Evolutionary conservation across 2,797 vertebrate species (phyloP).

Genomic region (Notamacropus eugenii): DNA sequence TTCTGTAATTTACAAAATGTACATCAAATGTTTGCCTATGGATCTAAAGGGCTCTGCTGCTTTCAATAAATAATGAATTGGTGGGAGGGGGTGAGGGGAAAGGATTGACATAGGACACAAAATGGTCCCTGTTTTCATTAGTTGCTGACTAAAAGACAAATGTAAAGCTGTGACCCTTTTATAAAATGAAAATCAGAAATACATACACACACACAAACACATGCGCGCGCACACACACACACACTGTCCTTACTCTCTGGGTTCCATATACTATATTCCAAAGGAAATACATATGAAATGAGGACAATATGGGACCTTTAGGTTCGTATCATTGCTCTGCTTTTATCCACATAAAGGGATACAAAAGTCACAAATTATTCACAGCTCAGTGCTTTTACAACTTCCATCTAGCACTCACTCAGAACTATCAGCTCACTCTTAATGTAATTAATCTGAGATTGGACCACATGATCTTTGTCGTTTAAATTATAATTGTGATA

Average conservation of each 20-base stretch:
- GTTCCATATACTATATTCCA: conserved; percentile 52
- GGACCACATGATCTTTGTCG: conserved; percentile 73
- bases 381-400: conserved; percentile 76
- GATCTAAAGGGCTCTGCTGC: conserved; percentile 30
- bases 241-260: neutral
- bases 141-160: conserved; percentile 34
- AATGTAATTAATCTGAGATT: conserved; percentile 76
- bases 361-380: conserved; percentile 75
- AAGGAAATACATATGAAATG: conserved; percentile 48
- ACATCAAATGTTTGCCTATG: neutral
- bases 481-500: conserved; percentile 75
- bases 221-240: too few species aligned
- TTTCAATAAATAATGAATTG: conserved; percentile 42
- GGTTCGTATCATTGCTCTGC: conserved; percentile 71
- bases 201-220: too few species aligned
- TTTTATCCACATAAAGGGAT: conserved; percentile 72
- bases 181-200: conserved; percentile 21
- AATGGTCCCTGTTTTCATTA: conserved; percentile 11
- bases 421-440: conserved; percentile 52
- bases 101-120: conserved; percentile 15
- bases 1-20: neutral
- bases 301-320: conserved; percentile 62
- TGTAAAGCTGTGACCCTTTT: conserved; percentile 42
- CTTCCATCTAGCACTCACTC: conserved; percentile 72
- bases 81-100: rapidly evolving